These are phyloP conservation scores for Hyles vespertilio DNA, from an alignment of 1,140 invertebrate genomes.

Conservation along the genomic window DNA sequence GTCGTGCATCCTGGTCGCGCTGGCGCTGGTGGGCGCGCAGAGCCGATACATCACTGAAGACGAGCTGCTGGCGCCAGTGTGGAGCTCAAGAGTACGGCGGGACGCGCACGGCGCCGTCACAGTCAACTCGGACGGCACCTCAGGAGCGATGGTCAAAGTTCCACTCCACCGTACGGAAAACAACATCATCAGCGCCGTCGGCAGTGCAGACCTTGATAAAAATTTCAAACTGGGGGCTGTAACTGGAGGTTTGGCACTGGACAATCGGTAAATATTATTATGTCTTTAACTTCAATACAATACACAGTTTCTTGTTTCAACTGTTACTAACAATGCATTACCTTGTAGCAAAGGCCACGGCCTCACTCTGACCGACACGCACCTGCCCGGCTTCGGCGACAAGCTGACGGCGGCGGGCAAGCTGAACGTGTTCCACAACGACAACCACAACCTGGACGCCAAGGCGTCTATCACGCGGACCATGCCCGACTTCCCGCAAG, in stretches of 20 bases:
- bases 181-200: not conserved
- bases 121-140: constrained; percentile 6
- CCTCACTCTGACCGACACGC: constrained; percentile 21
- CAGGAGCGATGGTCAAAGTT: constrained; percentile 1
- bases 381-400: constrained; percentile 33
- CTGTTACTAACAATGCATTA: not conserved
- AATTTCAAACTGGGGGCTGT: not conserved
- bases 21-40: too few species aligned
- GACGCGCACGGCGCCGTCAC: constrained; percentile 2
- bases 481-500: constrained; percentile 31
- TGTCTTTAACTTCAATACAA: not conserved
- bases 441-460: constrained; percentile 37
- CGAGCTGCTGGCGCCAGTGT: not conserved
- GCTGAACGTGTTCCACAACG: constrained; percentile 41
- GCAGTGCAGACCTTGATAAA: not conserved
- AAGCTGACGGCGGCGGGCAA: constrained; percentile 38
- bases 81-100: not conserved
- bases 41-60: not conserved
- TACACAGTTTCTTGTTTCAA: not conserved
- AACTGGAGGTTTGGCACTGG: constrained; percentile 3
- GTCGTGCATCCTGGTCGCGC: too few species aligned
- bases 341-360: constrained; percentile 1
- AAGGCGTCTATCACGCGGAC: constrained; percentile 42
- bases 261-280: constrained; percentile 8
- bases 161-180: constrained; percentile 1